Evolutionary conservation across 2,113 vertebrate genomes (phyloP).

Genomic region (Myiozetetes cayanensis): DNA sequence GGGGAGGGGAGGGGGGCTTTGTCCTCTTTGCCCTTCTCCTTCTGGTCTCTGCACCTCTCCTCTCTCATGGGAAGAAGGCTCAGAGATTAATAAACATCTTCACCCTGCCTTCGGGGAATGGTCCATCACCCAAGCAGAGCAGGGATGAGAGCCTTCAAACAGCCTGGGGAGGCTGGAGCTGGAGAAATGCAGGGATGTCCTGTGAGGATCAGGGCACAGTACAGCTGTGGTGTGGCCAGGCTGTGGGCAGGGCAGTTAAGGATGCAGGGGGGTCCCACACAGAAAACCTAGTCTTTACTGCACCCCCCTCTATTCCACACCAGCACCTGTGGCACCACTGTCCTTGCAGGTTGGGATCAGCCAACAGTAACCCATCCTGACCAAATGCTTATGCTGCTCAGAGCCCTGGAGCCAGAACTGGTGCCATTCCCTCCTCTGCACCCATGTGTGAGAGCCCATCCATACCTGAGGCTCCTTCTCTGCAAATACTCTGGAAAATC

Average conservation of each 20-base stretch:
- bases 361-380: background rate
- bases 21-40: background rate
- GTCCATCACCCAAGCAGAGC: background rate
- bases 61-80: background rate
- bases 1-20: background rate
- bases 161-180: background rate
- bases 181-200: background rate
- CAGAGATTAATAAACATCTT: background rate
- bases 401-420: background rate
- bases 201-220: background rate
- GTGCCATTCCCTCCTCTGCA: background rate
- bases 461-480: background rate
- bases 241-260: background rate
- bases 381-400: background rate
- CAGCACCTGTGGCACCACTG: background rate
- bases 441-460: background rate
- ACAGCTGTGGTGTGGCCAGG: background rate
- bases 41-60: background rate
- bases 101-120: background rate
- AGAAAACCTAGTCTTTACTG: background rate
- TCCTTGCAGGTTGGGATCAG: background rate
- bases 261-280: background rate
- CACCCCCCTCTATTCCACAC: background rate
- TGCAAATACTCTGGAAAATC: background rate
- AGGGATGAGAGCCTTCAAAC: background rate